Evolutionary conservation across 2,797 vertebrate species (phyloP).

Genomic region (Microcaecilia unicolor): DNA sequence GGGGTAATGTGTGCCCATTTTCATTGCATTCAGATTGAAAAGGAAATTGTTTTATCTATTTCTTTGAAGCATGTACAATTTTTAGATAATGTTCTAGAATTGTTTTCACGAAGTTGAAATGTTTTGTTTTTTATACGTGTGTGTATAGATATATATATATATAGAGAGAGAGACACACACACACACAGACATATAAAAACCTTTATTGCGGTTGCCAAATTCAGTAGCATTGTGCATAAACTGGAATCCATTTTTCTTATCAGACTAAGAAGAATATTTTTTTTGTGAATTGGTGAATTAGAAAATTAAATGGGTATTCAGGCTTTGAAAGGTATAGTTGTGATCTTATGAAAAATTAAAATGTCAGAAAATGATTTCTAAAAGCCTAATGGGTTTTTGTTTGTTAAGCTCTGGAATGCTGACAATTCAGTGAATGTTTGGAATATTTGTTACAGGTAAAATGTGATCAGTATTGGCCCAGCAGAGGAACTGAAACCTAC

Average conservation of each 20-base stretch:
- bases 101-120: constrained; percentile 15
- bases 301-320: constrained; percentile 8
- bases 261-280: too few species aligned
- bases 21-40: constrained; percentile 1
- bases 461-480: constrained; percentile 98
- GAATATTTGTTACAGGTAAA: constrained; percentile 76
- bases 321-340: constrained; percentile 12
- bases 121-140: too few species aligned
- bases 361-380: constrained; percentile 4
- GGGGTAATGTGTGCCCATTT: too few species aligned
- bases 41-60: constrained; percentile 11
- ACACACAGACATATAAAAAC: too few species aligned
- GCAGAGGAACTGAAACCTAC: constrained; percentile 88
- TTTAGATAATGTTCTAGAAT: constrained; percentile 13
- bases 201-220: constrained; percentile 10
- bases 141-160: too few species aligned
- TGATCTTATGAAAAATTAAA: constrained; percentile 6
- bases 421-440: too few species aligned
- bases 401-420: not conserved
- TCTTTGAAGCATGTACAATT: constrained; percentile 4
- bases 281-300: too few species aligned
- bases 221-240: too few species aligned
- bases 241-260: too few species aligned
- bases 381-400: not conserved
- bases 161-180: too few species aligned